Base-by-base conservation (phyloP, 2,113 vertebrate genomes). In the Sarotherodon lohbergeri region DNA sequence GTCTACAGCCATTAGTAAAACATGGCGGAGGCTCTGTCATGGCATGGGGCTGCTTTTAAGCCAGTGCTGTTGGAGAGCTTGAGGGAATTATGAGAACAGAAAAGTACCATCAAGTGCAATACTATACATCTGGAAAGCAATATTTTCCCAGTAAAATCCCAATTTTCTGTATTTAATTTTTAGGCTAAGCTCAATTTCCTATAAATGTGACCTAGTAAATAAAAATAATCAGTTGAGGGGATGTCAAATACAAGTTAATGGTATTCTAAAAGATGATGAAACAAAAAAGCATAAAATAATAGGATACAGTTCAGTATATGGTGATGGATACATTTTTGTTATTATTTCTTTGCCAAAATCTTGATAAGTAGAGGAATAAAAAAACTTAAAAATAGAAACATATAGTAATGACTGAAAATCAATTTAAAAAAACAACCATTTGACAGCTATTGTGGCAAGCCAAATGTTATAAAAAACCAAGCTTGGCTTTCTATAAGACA, bases 321-420 rank as follows among this genome's bases (percentile, higher is more conserved):
- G 34, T 68, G 22, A 41, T 13, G n/a, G 36, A 14, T 41, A 24
- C 7, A 24, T 14, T 68, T 68, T 66, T 39, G 22, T 1, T 0
- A 5, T 22, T 22, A 39, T 43, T 73, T 73, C 13, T 17, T 24
- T 16, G 39, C 22, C 24, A 27, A 73, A 46, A 24, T 50, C 1
- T 48, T 17, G 1, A 50, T 48, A 29, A 29, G 14, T 29, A 46
- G 22, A 73, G 9, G 68, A 73, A 63, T 63, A 27, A 48, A 46
- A 73, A 24, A 14, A 2, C 5, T 6, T 46, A 46, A 46, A 71
- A 73, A 73, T 27, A 27, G 41, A 73, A 73, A 17, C 17, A 27
- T 16, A 10, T 46, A 0, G 0, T 48, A 29, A 17, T 46, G 14
- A 73, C 41, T 48, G 2, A 27, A 73, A 6, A 16, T 46, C 14